Conservation (phyloP, 2,888 invertebrate genomes). For the Proisotoma minuta region DNA sequence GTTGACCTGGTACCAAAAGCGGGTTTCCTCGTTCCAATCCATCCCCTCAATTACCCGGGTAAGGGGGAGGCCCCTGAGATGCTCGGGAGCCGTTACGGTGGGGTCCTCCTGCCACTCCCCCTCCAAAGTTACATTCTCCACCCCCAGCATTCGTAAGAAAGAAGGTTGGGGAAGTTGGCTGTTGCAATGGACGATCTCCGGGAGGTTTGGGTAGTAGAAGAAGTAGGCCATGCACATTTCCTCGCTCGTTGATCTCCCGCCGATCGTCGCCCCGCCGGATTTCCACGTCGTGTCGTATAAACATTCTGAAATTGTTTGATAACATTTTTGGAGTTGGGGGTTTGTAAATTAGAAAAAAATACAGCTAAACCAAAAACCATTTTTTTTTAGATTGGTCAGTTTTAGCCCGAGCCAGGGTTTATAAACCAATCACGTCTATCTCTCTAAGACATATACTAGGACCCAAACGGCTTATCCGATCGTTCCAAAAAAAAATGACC, state of each 20-base stretch:
- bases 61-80: neutral
- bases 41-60: neutral
- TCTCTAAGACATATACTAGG: neutral
- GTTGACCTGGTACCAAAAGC: neutral
- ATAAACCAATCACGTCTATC: too few relatives aligned
- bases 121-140: neutral
- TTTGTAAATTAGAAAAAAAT: too few relatives aligned
- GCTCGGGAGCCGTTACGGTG: neutral
- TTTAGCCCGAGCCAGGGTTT: too few relatives aligned
- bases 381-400: too few relatives aligned
- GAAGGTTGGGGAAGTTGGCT: neutral
- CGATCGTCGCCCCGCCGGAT: neutral
- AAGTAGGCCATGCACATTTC: slow-evolving; percentile 5
- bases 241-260: neutral
- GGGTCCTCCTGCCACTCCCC: neutral
- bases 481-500: too few relatives aligned
- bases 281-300: neutral
- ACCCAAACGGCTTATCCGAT: too few relatives aligned
- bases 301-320: neutral
- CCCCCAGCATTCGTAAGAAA: neutral
- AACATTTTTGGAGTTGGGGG: neutral
- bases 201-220: slow-evolving; percentile 2
- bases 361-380: too few relatives aligned
- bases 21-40: neutral
- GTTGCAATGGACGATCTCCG: neutral